A percentile compares a stretch with the other conserved stretches of the same genome.
Conservation (phyloP, 1,140 invertebrate genomes). For the Drosophila novamexicana region DNA sequence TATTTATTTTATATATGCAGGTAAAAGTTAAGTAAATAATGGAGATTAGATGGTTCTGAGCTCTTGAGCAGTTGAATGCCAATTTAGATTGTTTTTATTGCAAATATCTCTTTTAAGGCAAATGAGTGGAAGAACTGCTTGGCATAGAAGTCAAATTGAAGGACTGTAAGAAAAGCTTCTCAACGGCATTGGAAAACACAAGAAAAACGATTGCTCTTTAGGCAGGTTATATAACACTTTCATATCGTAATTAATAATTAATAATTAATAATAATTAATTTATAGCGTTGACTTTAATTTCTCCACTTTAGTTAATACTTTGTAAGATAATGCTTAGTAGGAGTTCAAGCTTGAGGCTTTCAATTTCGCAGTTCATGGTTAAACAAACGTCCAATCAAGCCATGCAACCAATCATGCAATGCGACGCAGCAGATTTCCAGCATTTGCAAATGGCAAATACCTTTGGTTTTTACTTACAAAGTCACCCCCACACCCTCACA, state of each 20-base stretch:
- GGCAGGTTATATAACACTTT: too few relatives aligned
- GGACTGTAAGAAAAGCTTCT: background rate
- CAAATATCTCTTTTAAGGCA: slow-evolving; percentile 3
- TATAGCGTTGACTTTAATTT: background rate
- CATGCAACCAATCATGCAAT: slow-evolving; percentile 58
- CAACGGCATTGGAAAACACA: too few relatives aligned
- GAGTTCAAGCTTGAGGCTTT: background rate
- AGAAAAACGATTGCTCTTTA: too few relatives aligned
- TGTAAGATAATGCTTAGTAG: too few relatives aligned
- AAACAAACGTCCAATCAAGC: slow-evolving; percentile 22
- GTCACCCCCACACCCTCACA: background rate
- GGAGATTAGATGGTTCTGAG: slow-evolving; percentile 29
- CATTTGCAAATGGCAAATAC: slow-evolving; percentile 52
- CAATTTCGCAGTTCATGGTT: slow-evolving; percentile 1
- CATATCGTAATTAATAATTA: too few relatives aligned
- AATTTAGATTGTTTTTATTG: slow-evolving; percentile 14
- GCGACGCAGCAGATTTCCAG: slow-evolving; percentile 41
- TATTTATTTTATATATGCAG: slow-evolving; percentile 37
- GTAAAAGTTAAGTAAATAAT: slow-evolving; percentile 32
- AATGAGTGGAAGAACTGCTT: slow-evolving; percentile 1
- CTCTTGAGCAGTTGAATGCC: slow-evolving; percentile 13
- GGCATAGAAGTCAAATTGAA: background rate
- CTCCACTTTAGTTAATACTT: too few relatives aligned
- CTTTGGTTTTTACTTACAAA: slow-evolving; percentile 21
- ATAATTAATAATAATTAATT: too few relatives aligned